Conservation (phyloP, 1,140 invertebrate genomes). For the Rhagoletis pomonella region DNA sequence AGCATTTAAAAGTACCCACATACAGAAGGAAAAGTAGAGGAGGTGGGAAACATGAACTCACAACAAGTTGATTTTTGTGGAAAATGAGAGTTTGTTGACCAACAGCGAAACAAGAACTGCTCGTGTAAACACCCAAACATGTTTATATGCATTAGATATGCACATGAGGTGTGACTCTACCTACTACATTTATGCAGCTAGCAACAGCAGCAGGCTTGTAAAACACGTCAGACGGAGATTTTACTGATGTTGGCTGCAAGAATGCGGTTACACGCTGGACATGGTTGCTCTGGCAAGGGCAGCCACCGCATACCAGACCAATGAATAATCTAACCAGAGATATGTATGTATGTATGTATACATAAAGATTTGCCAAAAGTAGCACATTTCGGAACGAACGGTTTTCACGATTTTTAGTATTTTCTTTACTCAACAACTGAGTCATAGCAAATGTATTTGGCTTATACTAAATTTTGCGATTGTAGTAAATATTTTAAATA, state of each 20-base stretch:
- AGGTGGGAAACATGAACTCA: slow-evolving; percentile 14
- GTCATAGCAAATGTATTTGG: no score
- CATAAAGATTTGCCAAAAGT: slow-evolving; percentile 12
- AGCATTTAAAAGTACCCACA: neutral
- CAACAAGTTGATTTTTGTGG: slow-evolving; percentile 47
- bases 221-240: neutral
- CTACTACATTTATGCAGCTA: neutral
- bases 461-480: no score
- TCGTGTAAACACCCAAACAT: neutral
- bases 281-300: neutral
- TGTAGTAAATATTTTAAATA: no score
- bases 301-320: slow-evolving; percentile 25
- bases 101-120: neutral
- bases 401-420: no score
- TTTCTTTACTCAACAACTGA: no score
- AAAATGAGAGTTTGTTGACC: slow-evolving; percentile 49
- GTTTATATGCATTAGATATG: slow-evolving; percentile 22
- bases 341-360: neutral
- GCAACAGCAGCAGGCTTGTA: slow-evolving; percentile 37
- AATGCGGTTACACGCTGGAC: slow-evolving; percentile 33
- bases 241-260: neutral
- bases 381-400: neutral
- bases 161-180: slow-evolving; percentile 18
- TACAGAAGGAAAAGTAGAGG: neutral
- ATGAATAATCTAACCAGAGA: slow-evolving; percentile 26